Percentiles rank a stretch among this genome's conserved stretches.
These are phyloP conservation scores for Leucopsar rothschildi DNA, from an alignment of 2,113 vertebrate genomes.

Conservation along the genomic window DNA sequence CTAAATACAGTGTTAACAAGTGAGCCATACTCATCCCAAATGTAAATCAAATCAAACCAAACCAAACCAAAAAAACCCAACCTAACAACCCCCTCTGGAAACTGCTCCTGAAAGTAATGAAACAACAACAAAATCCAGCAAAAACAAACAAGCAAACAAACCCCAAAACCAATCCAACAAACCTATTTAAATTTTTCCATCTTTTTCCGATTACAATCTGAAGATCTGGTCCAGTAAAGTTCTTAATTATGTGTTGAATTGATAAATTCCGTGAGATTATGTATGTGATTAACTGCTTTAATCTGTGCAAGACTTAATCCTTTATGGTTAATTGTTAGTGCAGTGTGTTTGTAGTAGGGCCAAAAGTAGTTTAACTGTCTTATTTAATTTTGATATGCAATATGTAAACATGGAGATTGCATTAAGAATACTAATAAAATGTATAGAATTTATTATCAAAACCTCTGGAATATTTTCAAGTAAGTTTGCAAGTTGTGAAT, in stretches of 20 bases:
- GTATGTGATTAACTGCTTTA: neutral
- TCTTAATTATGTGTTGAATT: neutral
- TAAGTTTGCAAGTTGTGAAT: neutral
- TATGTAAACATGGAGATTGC: neutral
- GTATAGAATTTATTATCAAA: neutral
- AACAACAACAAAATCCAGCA: neutral
- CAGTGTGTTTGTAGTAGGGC: neutral
- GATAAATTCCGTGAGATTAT: neutral
- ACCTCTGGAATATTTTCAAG: neutral
- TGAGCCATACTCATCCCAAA: neutral
- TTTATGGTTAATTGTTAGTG: neutral
- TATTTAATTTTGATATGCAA: neutral
- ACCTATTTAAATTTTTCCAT: neutral
- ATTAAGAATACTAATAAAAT: neutral
- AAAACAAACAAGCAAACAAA: neutral
- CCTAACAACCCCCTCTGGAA: neutral
- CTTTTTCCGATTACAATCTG: neutral
- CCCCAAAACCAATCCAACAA: rapidly evolving
- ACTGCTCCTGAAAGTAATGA: neutral
- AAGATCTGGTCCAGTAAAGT: neutral
- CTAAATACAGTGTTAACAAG: neutral
- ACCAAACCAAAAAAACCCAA: neutral
- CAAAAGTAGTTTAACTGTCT: neutral
- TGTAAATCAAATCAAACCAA: neutral
- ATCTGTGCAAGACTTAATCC: neutral